Conservation (phyloP, 1,140 invertebrate genomes). For the fruit fly (Drosophila melanogaster) region DNA sequence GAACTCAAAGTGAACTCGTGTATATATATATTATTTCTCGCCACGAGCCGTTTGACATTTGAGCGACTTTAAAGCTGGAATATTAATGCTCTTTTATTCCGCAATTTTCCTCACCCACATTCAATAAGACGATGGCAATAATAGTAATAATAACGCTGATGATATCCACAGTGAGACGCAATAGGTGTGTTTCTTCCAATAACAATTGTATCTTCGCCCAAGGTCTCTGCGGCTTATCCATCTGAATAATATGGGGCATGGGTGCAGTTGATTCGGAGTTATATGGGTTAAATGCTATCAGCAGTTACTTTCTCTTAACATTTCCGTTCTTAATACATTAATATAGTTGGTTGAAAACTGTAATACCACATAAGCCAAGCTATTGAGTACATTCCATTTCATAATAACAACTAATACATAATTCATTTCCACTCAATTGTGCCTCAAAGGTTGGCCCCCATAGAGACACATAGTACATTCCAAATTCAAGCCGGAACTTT, state of each 20-base stretch:
- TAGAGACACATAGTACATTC: background rate
- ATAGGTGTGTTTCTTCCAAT: conserved; percentile 17
- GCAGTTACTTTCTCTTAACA: too few relatives aligned
- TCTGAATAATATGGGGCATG: background rate
- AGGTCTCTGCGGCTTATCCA: conserved; percentile 9
- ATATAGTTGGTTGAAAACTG: too few relatives aligned
- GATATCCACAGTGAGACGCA: conserved; percentile 27
- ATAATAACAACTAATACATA: conserved; percentile 39
- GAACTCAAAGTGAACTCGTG: conserved; percentile 22
- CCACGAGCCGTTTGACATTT: conserved; percentile 59
- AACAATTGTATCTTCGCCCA: conserved; percentile 11
- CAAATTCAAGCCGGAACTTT: conserved; percentile 35
- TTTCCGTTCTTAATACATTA: too few relatives aligned
- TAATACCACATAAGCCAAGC: background rate
- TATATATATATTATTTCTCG: conserved; percentile 12
- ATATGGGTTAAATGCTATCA: background rate
- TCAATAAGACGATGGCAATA: conserved; percentile 30
- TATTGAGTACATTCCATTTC: conserved; percentile 24
- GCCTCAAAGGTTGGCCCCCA: conserved; percentile 10
- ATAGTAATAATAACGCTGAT: conserved; percentile 25
- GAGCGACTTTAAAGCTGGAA: conserved; percentile 59
- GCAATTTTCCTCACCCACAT: conserved; percentile 62
- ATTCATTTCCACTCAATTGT: conserved; percentile 36
- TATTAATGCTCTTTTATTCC: conserved; percentile 69
- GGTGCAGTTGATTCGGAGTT: background rate